A percentile compares a stretch with the other conserved stretches of the same genome.
phyloP scores from a whole-genome alignment of 1,140 invertebrate genomes.

The Helicoverpa armigera region DNA sequence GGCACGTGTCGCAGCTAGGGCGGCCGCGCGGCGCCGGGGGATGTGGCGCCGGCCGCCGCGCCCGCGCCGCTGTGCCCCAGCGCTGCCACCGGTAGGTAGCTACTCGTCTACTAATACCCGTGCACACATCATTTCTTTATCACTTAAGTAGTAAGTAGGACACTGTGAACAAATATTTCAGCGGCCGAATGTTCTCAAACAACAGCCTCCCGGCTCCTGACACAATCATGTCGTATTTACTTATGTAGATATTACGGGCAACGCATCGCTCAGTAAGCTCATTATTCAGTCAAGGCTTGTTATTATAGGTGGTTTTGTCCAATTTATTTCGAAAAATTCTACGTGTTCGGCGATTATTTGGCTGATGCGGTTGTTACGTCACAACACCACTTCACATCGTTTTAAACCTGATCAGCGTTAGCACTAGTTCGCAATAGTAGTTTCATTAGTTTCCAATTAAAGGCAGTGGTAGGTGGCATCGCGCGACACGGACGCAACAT shows the following conservation, averaged over 20 bases:
- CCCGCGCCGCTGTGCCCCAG: conserved; percentile 1
- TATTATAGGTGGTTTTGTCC: conserved; percentile 36
- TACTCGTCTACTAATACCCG: conserved; percentile 15
- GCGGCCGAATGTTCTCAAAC: conserved; percentile 5
- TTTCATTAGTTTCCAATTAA: conserved; percentile 13
- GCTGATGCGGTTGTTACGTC: neutral
- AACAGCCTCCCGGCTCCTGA: conserved; percentile 37
- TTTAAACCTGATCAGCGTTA: neutral
- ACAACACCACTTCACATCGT: neutral
- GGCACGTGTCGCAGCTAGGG: conserved; percentile 24
- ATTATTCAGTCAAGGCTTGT: conserved; percentile 28
- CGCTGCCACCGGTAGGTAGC: conserved; percentile 22
- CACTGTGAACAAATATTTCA: conserved; percentile 23
- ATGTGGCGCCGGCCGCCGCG: neutral
- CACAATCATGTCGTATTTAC: conserved; percentile 34
- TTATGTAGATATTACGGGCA: neutral
- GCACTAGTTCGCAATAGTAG: neutral
- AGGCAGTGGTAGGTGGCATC: neutral
- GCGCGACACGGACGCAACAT: neutral
- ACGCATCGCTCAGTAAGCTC: neutral
- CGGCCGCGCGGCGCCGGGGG: no score
- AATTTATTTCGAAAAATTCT: conserved; percentile 25
- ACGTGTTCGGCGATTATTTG: conserved; percentile 19
- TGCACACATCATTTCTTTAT: conserved; percentile 10
- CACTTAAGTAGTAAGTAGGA: neutral